phyloP scores from a whole-genome alignment of 2,888 invertebrate species.

The Lepeophtheirus nordmannii region DNA sequence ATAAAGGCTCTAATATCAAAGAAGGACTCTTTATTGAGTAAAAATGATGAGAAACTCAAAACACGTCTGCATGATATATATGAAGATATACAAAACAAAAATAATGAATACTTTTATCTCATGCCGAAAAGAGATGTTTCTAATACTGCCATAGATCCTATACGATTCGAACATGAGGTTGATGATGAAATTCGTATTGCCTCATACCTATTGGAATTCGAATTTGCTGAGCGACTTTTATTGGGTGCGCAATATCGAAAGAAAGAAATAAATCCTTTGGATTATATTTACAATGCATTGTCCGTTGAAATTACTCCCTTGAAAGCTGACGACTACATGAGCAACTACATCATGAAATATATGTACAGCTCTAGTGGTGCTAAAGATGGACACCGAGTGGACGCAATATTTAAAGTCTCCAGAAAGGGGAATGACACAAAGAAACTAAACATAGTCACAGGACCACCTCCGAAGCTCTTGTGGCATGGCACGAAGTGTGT shows the following conservation, averaged over 20 bases:
- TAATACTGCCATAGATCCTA: slow-evolving; percentile 34
- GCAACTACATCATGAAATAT: slow-evolving; percentile 39
- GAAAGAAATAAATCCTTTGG: slow-evolving; percentile 36
- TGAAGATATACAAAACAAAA: slow-evolving; percentile 33
- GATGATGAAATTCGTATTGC: slow-evolving; percentile 32
- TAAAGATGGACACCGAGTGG: slow-evolving; percentile 25
- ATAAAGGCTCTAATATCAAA: slow-evolving; percentile 32
- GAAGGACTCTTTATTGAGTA: slow-evolving; percentile 13
- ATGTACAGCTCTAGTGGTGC: slow-evolving; percentile 35
- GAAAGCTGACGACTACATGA: slow-evolving; percentile 33
- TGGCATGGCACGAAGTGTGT: slow-evolving; percentile 40
- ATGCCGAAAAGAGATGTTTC: slow-evolving; percentile 38
- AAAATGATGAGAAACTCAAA: slow-evolving; percentile 28
- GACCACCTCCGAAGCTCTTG: slow-evolving; percentile 30
- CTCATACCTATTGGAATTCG: slow-evolving; percentile 34
- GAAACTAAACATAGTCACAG: background rate
- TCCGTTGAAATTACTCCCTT: slow-evolving; percentile 30
- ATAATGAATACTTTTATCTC: slow-evolving; percentile 38
- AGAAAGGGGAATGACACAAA: background rate
- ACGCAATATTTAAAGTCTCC: slow-evolving; percentile 13
- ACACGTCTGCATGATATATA: background rate
- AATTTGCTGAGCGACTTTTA: slow-evolving; percentile 34
- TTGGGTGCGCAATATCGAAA: slow-evolving; percentile 32
- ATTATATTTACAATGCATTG: slow-evolving; percentile 38
- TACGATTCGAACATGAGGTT: slow-evolving; percentile 32